A percentile compares a stretch with the other conserved stretches of the same genome.
phyloP scores from a whole-genome alignment of 2,888 invertebrate species.

The Pediacus dermestoides region DNA sequence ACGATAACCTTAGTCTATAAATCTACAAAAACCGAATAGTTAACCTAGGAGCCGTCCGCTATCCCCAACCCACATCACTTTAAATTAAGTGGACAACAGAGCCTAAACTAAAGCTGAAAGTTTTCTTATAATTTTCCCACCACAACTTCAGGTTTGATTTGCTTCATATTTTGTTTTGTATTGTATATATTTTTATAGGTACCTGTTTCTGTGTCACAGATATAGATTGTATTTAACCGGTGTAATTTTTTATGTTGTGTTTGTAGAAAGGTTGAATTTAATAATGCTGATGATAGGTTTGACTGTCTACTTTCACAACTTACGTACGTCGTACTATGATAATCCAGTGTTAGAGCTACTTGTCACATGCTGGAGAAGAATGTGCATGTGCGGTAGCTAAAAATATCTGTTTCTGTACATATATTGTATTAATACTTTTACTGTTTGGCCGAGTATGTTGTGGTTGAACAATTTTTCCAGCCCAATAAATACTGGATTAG shows the following conservation, averaged over 20 bases:
- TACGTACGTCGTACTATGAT: conserved; percentile 25
- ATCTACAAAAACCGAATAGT: conserved; percentile 22
- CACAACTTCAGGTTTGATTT: too few species aligned
- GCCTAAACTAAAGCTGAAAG: too few species aligned
- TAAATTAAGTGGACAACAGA: too few species aligned
- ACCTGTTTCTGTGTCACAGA: conserved; percentile 48
- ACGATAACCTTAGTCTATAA: conserved; percentile 19
- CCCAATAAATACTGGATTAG: conserved; percentile 51
- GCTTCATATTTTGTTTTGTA: conserved; percentile 26
- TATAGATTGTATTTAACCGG: conserved; percentile 42
- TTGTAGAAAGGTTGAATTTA: conserved; percentile 17
- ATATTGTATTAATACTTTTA: conserved; percentile 43
- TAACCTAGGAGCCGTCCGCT: conserved; percentile 27
- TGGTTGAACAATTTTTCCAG: conserved; percentile 48
- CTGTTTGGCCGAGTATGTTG: conserved; percentile 50
- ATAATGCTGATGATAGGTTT: conserved; percentile 6
- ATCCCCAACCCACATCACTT: conserved; percentile 4
- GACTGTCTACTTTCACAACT: conserved; percentile 10
- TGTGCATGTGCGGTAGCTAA: conserved; percentile 42
- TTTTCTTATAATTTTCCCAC: too few species aligned
- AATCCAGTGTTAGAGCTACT: conserved; percentile 46
- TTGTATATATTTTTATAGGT: conserved; percentile 48
- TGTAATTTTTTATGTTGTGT: conserved; percentile 36
- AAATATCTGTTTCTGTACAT: conserved; percentile 47
- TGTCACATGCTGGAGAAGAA: conserved; percentile 35